Conservation (phyloP, 2,113 vertebrate species). For the Synodontis membranacea region DNA sequence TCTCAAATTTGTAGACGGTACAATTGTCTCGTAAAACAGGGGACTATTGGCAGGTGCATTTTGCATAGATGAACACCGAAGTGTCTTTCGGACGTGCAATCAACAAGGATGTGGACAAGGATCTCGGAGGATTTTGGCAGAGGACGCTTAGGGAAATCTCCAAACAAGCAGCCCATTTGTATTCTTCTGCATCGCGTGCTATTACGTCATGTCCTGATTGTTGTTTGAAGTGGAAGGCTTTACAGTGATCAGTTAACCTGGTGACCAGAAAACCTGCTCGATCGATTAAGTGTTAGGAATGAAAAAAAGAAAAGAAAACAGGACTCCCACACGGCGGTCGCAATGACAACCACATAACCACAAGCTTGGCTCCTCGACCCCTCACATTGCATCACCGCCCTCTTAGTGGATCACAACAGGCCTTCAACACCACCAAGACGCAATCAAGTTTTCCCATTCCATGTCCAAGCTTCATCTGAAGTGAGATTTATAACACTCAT, state of each 20-base stretch:
- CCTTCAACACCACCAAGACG: conserved; percentile 30
- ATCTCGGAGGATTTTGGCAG: background rate
- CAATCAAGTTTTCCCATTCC: conserved; percentile 38
- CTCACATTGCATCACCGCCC: conserved; percentile 44
- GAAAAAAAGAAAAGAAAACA: background rate
- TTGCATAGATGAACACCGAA: background rate
- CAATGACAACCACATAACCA: conserved; percentile 32
- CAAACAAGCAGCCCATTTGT: conserved; percentile 30
- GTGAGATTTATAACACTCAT: conserved; percentile 53
- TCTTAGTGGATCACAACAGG: conserved; percentile 34
- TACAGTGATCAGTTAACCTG: conserved; percentile 28
- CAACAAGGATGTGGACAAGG: background rate
- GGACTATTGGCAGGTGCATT: background rate
- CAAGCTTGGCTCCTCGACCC: conserved; percentile 34
- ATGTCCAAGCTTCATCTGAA: conserved; percentile 38
- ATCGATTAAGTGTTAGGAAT: conserved; percentile 48
- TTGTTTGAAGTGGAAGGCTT: conserved; percentile 30
- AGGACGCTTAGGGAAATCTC: conserved; percentile 1
- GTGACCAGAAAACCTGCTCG: conserved; percentile 13
- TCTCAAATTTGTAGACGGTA: background rate
- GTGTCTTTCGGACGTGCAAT: conserved; percentile 8
- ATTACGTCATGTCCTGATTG: conserved; percentile 5
- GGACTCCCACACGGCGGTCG: conserved; percentile 16
- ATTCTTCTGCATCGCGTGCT: background rate
- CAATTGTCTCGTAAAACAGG: background rate